A percentile compares a stretch with the other conserved stretches of the same genome.
Conservation (phyloP, 2,113 vertebrate species). For the Heliornis fulica region DNA sequence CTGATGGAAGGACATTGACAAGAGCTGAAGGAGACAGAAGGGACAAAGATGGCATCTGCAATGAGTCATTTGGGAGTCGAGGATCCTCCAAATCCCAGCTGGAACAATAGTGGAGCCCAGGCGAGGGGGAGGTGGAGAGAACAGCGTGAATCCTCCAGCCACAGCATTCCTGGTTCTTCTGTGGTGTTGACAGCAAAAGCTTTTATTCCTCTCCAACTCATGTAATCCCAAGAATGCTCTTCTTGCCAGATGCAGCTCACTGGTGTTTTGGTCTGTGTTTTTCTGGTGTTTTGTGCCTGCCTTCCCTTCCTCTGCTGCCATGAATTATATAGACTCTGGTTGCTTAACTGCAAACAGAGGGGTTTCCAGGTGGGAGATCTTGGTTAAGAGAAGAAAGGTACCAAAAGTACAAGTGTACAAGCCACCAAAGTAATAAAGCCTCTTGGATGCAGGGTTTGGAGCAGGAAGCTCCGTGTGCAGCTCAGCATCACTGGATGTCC, state of each 20-base stretch:
- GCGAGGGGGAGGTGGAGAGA: conserved; percentile 19
- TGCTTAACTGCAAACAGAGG: conserved; percentile 62
- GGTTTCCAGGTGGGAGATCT: conserved; percentile 67
- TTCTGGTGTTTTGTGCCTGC: background rate
- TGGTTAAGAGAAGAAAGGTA: conserved; percentile 41
- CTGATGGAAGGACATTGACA: background rate
- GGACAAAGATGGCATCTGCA: background rate
- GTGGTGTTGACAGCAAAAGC: conserved; percentile 27
- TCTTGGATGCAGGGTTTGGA: background rate
- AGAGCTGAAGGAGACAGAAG: background rate
- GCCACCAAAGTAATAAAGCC: background rate
- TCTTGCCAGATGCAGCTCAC: conserved; percentile 37
- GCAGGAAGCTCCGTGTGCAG: background rate
- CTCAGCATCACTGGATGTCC: background rate
- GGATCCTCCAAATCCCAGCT: background rate
- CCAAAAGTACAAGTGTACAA: conserved; percentile 36
- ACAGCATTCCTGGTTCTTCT: conserved; percentile 29
- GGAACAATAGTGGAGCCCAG: conserved; percentile 12
- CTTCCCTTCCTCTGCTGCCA: conserved; percentile 46
- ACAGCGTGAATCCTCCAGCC: conserved; percentile 20
- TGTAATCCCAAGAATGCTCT: conserved; percentile 55
- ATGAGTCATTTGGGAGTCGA: background rate
- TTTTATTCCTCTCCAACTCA: conserved; percentile 39
- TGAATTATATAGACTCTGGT: conserved; percentile 41
- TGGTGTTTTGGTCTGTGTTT: background rate